These are phyloP conservation scores for Aphelinus certus DNA, from an alignment of 1,140 invertebrate species.

Conservation along the genomic window DNA sequence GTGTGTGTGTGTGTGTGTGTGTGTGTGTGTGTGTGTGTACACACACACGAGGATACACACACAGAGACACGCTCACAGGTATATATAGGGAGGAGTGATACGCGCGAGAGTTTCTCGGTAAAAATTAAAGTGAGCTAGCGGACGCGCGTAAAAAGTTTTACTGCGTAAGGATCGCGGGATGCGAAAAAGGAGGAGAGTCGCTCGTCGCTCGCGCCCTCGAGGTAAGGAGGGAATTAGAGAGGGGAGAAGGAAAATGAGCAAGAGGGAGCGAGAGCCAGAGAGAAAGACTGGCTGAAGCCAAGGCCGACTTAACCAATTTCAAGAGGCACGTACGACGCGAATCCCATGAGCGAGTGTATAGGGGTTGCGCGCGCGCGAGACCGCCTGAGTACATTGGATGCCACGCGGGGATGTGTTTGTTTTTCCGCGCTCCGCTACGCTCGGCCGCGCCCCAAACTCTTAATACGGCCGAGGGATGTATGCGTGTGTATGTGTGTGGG, in stretches of 20 bases:
- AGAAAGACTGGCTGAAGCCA: constrained; percentile 38
- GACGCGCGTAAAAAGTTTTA: background rate
- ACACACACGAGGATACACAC: no score
- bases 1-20: no score
- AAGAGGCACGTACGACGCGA: constrained; percentile 49
- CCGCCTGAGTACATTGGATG: background rate
- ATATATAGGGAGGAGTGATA: no score
- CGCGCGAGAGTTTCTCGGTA: no score
- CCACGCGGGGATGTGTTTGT: constrained; percentile 32
- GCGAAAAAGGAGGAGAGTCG: background rate
- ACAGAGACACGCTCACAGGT: no score
- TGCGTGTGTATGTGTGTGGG: no score
- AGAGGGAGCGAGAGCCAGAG: constrained; percentile 28
- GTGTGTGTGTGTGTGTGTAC: no score
- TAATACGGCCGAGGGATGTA: constrained; percentile 33
- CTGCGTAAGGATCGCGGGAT: background rate
- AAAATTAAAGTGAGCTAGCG: no score
- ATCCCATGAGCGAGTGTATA: constrained; percentile 40
- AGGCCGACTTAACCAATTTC: constrained; percentile 58
- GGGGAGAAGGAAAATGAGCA: constrained; percentile 39
- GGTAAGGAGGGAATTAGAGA: constrained; percentile 33
- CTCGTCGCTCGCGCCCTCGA: constrained; percentile 9
- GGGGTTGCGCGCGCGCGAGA: background rate
- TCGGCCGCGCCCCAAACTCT: constrained; percentile 31
- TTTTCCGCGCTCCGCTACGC: constrained; percentile 39